Percentiles rank a stretch among this genome's conserved stretches.
Evolutionary conservation across 2,113 vertebrate species (phyloP).

Genomic region (Atractosteus spatula): DNA sequence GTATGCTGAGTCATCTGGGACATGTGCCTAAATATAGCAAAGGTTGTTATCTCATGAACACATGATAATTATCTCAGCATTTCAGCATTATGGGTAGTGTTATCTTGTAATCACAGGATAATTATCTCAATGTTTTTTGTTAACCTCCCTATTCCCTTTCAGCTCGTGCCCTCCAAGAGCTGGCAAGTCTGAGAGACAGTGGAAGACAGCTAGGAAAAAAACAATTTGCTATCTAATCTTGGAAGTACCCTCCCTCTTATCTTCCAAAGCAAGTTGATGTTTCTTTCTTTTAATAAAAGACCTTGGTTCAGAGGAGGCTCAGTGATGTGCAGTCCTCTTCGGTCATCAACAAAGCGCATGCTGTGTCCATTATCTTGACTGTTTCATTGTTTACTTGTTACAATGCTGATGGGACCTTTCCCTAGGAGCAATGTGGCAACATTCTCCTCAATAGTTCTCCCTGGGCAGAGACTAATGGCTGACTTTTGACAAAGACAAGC

Average conservation of each 20-base stretch:
- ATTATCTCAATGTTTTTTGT: slow-evolving; percentile 6
- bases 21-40: background rate
- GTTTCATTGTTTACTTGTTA: slow-evolving; percentile 14
- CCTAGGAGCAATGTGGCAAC: background rate
- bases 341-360: background rate
- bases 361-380: slow-evolving; percentile 11
- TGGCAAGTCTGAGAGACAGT: background rate
- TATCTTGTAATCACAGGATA: slow-evolving; percentile 5
- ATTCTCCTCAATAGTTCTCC: background rate
- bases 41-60: background rate
- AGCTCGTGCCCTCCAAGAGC: background rate
- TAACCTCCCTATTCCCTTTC: background rate
- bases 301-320: background rate
- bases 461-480: slow-evolving; percentile 3
- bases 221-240: background rate
- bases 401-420: slow-evolving; percentile 2
- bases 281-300: background rate
- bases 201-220: too few species aligned
- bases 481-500: background rate
- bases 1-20: slow-evolving; percentile 2
- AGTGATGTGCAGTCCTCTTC: background rate
- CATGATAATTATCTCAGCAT: slow-evolving; percentile 4
- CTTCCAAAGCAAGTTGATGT: background rate
- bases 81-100: background rate
- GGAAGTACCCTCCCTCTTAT: background rate